Conservation (phyloP, 30 jellyfish, hydroid and myxozoan species). For the Haliclystus octoradiatus region DNA sequence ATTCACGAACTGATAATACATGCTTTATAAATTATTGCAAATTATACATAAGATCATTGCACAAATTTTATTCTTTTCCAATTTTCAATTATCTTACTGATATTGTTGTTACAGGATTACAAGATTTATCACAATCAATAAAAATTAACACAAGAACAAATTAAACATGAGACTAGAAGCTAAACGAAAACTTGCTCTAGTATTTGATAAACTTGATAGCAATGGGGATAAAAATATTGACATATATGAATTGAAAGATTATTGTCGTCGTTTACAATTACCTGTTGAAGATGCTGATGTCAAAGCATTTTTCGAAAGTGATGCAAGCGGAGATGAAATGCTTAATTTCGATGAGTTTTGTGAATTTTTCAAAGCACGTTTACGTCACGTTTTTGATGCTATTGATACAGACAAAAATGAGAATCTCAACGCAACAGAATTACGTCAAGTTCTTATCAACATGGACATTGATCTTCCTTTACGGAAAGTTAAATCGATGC, state of each 20-base stretch:
- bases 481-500: slow-evolving; percentile 37
- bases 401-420: slow-evolving; percentile 49
- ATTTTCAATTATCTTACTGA: too few relatives aligned
- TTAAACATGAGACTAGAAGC: slow-evolving; percentile 54
- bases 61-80: too few relatives aligned
- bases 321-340: slow-evolving; percentile 20
- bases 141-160: too few relatives aligned
- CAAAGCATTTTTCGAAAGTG: slow-evolving; percentile 18
- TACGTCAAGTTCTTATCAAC: slow-evolving; percentile 29
- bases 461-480: slow-evolving; percentile 25
- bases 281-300: slow-evolving; percentile 25
- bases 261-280: slow-evolving; percentile 40
- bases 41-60: too few relatives aligned
- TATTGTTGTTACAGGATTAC: too few relatives aligned
- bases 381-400: slow-evolving; percentile 28
- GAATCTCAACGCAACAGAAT: slow-evolving; percentile 31
- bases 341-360: slow-evolving; percentile 44
- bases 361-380: slow-evolving; percentile 33
- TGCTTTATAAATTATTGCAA: too few relatives aligned
- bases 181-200: slow-evolving; percentile 20
- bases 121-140: too few relatives aligned
- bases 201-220: slow-evolving; percentile 37
- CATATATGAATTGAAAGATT: slow-evolving; percentile 42
- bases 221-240: slow-evolving; percentile 42
- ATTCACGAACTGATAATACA: too few relatives aligned